Conservation (phyloP, 2,797 vertebrate species). For the Cryptoprocta ferox region DNA sequence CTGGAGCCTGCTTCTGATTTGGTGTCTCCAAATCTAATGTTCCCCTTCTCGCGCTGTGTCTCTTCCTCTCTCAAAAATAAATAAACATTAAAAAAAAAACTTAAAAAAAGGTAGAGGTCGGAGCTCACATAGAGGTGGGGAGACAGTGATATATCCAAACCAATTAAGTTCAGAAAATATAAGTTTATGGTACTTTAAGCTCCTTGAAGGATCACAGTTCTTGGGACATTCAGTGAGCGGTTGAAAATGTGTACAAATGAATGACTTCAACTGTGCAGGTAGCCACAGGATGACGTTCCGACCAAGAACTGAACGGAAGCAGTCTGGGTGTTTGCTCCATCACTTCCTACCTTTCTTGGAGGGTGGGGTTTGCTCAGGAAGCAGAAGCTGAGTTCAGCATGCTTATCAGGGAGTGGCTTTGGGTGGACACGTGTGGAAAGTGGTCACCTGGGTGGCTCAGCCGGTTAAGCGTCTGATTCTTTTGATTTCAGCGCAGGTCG, state of each 20-base stretch:
- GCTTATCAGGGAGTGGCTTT: not conserved
- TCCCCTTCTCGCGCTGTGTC: too few relatives aligned
- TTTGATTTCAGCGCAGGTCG: too few relatives aligned
- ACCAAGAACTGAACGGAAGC: not conserved
- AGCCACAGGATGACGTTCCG: not conserved
- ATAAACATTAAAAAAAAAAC: too few relatives aligned
- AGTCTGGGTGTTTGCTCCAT: not conserved
- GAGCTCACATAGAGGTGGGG: not conserved
- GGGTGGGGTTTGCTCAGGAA: not conserved
- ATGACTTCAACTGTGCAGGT: not conserved
- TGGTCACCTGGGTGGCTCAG: too few relatives aligned
- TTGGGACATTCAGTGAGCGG: not conserved
- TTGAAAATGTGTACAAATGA: not conserved
- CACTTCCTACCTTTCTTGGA: too few relatives aligned
- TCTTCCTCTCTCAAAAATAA: too few relatives aligned
- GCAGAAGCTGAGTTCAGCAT: not conserved
- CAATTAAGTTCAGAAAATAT: not conserved
- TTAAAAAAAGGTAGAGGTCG: not conserved
- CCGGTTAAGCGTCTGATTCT: too few relatives aligned
- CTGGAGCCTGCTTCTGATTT: too few relatives aligned
- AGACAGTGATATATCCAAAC: not conserved
- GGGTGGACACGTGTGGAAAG: not conserved
- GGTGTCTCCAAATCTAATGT: too few relatives aligned
- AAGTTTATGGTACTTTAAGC: not conserved
- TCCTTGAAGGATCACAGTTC: not conserved